Base-by-base conservation (phyloP, 1,140 invertebrate genomes). In the Ips typographus region DNA sequence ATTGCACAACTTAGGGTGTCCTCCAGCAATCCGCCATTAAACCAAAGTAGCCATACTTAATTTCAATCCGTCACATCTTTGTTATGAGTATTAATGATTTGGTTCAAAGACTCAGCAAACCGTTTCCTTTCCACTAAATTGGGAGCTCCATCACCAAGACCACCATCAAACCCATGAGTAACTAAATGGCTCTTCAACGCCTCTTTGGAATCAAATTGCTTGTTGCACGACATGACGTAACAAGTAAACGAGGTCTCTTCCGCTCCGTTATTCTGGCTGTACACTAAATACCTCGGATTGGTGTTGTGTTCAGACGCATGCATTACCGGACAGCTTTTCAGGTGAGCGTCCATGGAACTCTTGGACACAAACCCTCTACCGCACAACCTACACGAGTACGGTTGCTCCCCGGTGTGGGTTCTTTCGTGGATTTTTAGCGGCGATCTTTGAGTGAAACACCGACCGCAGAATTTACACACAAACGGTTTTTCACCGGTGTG, bases 321-420 rank as follows among this genome's bases (percentile, higher is more conserved):
- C 3, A 76, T 47, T 6, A 59, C 68, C 36, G 71, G 56, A 51
- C 75, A 76, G 43, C 68, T 70, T 55, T 76, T 76, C 68, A 74
- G 73, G 70, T 88, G 87, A 76, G 83, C 84, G 63, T 85, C 84
- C 43, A 88, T 80, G 58, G 86, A 80, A 38, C 84, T 86, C 72
- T 84, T 83, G 5, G 86, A 85, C 37, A 87, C 84, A 73, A 87
- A 88, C 0, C 85, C 85, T 75, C 89, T 86, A 4, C 83, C 80
- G 77, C 91, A 93, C 44, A 85, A 82, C 57, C 82, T 80, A 76
- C 90, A 92, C 71, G 85, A 84, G 77, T 91, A 92, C 0, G 90
- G 91, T 71, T 89, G 85, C 74, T 91, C 88, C 2, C 91, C 91
- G 40, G 89, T 91, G 80, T 92, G 90, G 74, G 89, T 83, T 74